Conservation (phyloP, 2,888 invertebrate genomes). For the Oithona nana region DNA sequence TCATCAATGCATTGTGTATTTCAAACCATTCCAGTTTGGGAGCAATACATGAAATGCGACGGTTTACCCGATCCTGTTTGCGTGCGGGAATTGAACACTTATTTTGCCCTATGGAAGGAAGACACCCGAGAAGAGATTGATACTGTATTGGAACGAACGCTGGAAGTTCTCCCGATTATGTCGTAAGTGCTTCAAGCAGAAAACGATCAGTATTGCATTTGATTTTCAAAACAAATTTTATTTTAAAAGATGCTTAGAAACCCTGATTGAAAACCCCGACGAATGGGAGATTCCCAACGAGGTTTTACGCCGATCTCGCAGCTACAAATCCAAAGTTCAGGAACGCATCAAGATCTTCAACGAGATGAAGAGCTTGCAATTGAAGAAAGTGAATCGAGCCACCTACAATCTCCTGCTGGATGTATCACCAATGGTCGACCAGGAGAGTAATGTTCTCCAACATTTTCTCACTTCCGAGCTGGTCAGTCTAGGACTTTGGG, state of each 20-base stretch:
- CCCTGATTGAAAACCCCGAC: slow-evolving; percentile 11
- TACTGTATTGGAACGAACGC: background rate
- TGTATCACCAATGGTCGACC: slow-evolving; percentile 20
- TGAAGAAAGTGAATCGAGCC: slow-evolving; percentile 22
- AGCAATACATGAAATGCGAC: slow-evolving; percentile 21
- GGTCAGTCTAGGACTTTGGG: slow-evolving; percentile 10
- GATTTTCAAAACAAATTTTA: too few relatives aligned
- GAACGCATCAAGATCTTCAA: slow-evolving; percentile 13
- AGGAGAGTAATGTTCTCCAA: slow-evolving; percentile 19
- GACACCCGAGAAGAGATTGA: slow-evolving; percentile 8
- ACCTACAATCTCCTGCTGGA: slow-evolving; percentile 22
- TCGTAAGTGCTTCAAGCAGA: too few relatives aligned
- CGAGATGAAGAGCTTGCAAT: slow-evolving; percentile 11
- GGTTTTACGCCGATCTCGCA: background rate
- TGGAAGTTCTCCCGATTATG: slow-evolving; percentile 14
- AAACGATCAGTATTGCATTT: too few relatives aligned
- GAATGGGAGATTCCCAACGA: slow-evolving; percentile 7
- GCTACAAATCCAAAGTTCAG: background rate
- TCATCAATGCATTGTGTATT: too few relatives aligned
- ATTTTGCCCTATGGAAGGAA: slow-evolving; percentile 8
- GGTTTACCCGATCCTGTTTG: slow-evolving; percentile 21
- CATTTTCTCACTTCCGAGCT: background rate
- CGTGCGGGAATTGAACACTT: slow-evolving; percentile 4
- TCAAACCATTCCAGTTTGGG: too few relatives aligned
- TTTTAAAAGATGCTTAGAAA: too few relatives aligned